phyloP scores from a whole-genome alignment of 2,888 invertebrate species.

The Athripsodes cinereus region DNA sequence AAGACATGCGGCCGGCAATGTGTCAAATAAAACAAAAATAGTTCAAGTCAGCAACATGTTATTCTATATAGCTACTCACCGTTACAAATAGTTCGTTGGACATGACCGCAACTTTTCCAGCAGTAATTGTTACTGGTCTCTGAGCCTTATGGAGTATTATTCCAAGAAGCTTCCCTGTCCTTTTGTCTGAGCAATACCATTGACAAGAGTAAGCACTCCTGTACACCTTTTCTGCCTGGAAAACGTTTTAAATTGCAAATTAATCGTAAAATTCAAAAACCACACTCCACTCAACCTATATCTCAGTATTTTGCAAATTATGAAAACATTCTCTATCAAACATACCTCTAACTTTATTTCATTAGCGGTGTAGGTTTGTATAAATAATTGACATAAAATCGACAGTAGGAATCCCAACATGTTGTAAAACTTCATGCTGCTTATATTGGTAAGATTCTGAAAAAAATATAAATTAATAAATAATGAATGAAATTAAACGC shows the following conservation, averaged over 20 bases:
- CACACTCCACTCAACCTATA: too few species aligned
- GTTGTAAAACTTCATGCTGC: constrained; percentile 21
- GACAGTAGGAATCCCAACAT: constrained; percentile 21
- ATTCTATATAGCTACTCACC: neutral
- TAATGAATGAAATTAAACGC: too few species aligned
- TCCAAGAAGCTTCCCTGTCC: neutral
- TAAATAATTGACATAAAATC: constrained; percentile 23
- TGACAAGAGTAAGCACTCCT: neutral
- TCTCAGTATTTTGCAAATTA: too few species aligned
- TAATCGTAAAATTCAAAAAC: too few species aligned
- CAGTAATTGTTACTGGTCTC: neutral
- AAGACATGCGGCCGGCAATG: too few species aligned
- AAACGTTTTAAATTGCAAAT: neutral
- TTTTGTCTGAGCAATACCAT: constrained; percentile 4
- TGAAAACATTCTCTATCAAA: too few species aligned
- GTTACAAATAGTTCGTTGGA: neutral
- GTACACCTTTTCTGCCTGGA: neutral
- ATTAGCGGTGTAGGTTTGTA: constrained; percentile 24
- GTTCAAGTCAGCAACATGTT: neutral
- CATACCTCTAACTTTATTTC: constrained; percentile 24
- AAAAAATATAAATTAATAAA: too few species aligned
- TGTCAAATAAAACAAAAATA: too few species aligned
- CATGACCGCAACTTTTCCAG: neutral
- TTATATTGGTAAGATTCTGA: constrained; percentile 22
- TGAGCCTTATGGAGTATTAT: neutral